Conservation (phyloP, 1,140 invertebrate species). For the Carcinoscorpius rotundicauda region DNA sequence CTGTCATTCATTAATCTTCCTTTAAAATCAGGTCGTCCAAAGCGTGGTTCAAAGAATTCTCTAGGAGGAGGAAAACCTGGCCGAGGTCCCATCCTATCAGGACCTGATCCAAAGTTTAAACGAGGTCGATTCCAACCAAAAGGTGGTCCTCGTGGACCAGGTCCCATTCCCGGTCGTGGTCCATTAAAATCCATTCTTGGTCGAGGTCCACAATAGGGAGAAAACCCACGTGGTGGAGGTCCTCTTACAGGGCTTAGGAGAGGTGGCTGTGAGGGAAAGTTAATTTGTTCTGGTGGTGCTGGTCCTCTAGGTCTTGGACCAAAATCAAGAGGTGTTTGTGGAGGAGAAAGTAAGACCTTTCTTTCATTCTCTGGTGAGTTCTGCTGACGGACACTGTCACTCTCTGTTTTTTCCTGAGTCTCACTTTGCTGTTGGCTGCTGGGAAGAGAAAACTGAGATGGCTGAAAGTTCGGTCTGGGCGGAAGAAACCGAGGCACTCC, state of each 20-base stretch:
- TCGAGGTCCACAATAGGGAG: constrained; percentile 11
- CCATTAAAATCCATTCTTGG: constrained; percentile 11
- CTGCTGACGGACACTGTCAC: neutral
- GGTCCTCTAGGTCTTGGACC: neutral
- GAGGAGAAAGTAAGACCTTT: neutral
- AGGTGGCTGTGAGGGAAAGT: neutral
- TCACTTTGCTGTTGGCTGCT: neutral
- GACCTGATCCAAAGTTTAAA: too few relatives aligned
- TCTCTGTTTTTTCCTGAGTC: neutral
- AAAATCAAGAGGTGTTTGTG: neutral
- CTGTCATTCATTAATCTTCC: too few relatives aligned
- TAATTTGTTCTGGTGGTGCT: neutral
- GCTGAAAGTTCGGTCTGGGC: neutral
- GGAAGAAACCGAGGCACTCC: neutral
- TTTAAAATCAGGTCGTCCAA: too few relatives aligned
- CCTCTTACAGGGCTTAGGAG: neutral
- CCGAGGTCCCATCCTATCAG: too few relatives aligned
- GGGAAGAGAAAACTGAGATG: neutral
- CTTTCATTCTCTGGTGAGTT: neutral
- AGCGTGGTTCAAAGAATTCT: too few relatives aligned
- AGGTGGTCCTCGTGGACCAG: neutral
- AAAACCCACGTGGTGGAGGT: constrained; percentile 7
- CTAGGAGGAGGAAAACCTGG: too few relatives aligned
- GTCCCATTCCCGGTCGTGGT: constrained; percentile 11
- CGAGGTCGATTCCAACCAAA: too few relatives aligned